Conservation (phyloP, 2,888 invertebrate species). For the Amblyjoppa fuscipennis region DNA sequence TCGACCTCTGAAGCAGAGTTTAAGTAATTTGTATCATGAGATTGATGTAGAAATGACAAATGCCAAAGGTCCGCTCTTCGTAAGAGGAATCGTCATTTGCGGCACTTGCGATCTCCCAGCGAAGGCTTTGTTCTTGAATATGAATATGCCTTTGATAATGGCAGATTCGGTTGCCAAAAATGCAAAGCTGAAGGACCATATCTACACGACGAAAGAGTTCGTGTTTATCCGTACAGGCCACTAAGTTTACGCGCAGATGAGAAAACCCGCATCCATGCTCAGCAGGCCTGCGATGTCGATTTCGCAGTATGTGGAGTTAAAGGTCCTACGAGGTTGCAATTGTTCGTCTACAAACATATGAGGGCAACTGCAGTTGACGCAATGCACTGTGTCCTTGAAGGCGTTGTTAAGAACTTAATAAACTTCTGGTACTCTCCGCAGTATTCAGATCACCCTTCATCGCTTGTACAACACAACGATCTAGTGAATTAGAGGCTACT, state of each 20-base stretch:
- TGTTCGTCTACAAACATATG: conserved; percentile 6
- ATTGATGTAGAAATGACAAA: conserved; percentile 12
- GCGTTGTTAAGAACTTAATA: conserved; percentile 42
- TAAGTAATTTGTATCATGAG: conserved; percentile 22
- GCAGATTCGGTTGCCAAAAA: conserved; percentile 58
- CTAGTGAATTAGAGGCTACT: conserved; percentile 12
- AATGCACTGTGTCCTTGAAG: conserved; percentile 66
- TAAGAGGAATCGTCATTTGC: conserved; percentile 32
- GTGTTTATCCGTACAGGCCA: neutral
- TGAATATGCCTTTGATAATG: conserved; percentile 60
- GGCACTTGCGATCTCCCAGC: conserved; percentile 58
- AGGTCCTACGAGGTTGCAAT: conserved; percentile 22
- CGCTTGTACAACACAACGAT: neutral
- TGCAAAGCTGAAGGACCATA: conserved; percentile 48
- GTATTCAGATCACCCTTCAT: conserved; percentile 9
- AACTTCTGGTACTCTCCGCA: conserved; percentile 15
- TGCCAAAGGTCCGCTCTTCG: neutral
- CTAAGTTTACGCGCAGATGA: conserved; percentile 6
- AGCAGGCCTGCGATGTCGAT: neutral
- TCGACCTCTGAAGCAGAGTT: neutral
- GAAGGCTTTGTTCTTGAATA: conserved; percentile 62
- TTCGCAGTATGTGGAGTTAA: conserved; percentile 56
- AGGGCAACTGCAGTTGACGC: conserved; percentile 14
- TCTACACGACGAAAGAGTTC: conserved; percentile 10
- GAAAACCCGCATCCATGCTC: conserved; percentile 6